Evolutionary conservation across 2,113 vertebrate species (phyloP).

Genomic region (Theristicus caerulescens): DNA sequence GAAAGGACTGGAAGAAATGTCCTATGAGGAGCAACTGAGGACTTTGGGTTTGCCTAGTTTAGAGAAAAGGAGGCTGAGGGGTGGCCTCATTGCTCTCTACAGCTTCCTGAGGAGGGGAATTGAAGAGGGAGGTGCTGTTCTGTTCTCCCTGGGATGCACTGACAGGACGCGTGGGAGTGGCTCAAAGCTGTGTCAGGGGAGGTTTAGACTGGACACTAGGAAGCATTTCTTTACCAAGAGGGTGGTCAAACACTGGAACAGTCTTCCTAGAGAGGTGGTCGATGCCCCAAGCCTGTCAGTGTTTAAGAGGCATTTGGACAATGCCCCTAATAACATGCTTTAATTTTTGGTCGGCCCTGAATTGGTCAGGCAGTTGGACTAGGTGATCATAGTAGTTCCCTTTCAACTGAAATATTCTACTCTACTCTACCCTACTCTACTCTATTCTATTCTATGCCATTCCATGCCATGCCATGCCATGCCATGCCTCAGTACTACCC

Average conservation of each 20-base stretch:
- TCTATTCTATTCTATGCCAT: not conserved
- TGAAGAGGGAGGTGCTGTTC: not conserved
- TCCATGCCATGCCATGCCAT: too few relatives aligned
- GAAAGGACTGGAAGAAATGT: not conserved
- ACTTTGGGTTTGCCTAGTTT: not conserved
- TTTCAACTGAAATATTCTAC: not conserved
- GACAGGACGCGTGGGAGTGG: not conserved
- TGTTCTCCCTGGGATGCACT: not conserved
- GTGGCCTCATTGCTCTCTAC: not conserved
- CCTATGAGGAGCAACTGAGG: not conserved
- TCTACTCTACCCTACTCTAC: too few relatives aligned
- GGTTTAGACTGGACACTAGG: not conserved
- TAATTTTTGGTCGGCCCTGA: not conserved
- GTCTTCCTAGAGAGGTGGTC: not conserved
- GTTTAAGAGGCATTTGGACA: not conserved
- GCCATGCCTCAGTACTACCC: too few relatives aligned
- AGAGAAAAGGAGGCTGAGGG: not conserved
- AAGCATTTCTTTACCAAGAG: not conserved
- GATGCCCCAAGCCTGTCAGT: not conserved
- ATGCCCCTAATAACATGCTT: not conserved
- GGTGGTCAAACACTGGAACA: not conserved
- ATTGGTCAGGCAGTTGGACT: not conserved
- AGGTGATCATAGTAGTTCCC: not conserved
- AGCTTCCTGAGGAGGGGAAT: not conserved
- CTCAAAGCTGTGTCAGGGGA: not conserved